Evolutionary conservation across 2,797 vertebrate genomes (phyloP), one percentile per base, ranked within the genome.

Genomic region (Valencia hispanica): DNA sequence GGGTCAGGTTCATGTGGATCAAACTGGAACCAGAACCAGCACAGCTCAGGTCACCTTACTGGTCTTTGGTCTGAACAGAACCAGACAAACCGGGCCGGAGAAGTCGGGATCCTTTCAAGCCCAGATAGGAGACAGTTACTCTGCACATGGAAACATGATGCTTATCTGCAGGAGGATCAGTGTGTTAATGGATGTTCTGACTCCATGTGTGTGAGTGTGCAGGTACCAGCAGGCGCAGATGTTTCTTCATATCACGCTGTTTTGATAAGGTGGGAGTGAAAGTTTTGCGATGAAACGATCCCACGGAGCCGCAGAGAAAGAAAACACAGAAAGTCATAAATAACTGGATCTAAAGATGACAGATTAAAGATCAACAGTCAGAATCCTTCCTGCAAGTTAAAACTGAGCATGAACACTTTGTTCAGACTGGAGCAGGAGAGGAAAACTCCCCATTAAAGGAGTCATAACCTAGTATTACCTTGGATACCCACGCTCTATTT

Each of bases 191-290:
- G 50, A 25, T 20, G 59, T 65, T n/a, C n/a, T n/a, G n/a, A n/a
- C 17, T 27, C 30, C 17, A 25, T 51, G 57, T 59, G 72, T 68
- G 50, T 68, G 68, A 68, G 76, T 48, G 43, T 63, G 68, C 43
- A 61, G 75, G 57, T 73, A 77, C 70, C 57, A 45, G 41, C 47
- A 69, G 74, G 77, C 74, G 34, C 72, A 77, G 74, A 73, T 70
- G 48, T 63, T 79, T 25, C 25, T 8, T 68, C 78, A 69, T 74
- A 79, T 55, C 59, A 74, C 39, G 45, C 27, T 77, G 81, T 85
- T 86, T 74, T 74, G 51, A 66, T 73, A 73, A 72, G 81, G 57
- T 77, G 75, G 57, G 78, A 77, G 80, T 59, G 65, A 74, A 66
- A 75, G 74, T 10, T 5, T 30, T 39, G 25, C 17, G 79, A 70